Percentiles rank a stretch among this genome's conserved stretches.
Evolutionary conservation across 1,140 invertebrate genomes (phyloP).

Genomic region (Belonocnema kinseyi): DNA sequence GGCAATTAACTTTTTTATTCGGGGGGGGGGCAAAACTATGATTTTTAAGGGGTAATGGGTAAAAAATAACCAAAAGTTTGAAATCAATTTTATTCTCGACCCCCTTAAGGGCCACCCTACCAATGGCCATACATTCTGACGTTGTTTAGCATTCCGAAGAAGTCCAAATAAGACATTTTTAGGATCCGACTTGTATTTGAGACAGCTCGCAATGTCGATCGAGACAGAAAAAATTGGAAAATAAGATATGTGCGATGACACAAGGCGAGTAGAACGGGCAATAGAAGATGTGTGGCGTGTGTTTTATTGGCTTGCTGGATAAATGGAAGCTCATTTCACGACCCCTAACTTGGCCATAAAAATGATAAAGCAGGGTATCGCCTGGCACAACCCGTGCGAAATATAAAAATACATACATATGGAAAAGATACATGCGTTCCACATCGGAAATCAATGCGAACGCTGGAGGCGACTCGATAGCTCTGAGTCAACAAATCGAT

Average conservation of each 20-base stretch:
- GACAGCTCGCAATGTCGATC: not conserved
- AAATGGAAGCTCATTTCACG: conserved; percentile 67
- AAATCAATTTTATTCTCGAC: too few species aligned
- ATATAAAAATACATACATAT: conserved; percentile 65
- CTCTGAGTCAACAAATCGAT: not conserved
- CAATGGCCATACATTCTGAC: too few species aligned
- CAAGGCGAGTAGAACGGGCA: conserved; percentile 48
- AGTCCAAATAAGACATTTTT: too few species aligned
- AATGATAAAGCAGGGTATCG: conserved; percentile 72
- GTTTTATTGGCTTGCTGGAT: conserved; percentile 68
- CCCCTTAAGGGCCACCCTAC: too few species aligned
- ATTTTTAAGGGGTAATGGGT: too few species aligned
- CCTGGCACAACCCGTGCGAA: conserved; percentile 56
- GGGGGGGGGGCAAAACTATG: too few species aligned
- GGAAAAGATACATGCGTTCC: conserved; percentile 49
- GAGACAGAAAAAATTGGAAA: conserved; percentile 4
- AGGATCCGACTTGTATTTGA: not conserved
- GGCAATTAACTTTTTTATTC: too few species aligned
- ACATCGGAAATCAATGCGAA: conserved; percentile 61
- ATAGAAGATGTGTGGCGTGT: conserved; percentile 60
- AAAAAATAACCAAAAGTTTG: too few species aligned
- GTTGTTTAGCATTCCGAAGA: too few species aligned
- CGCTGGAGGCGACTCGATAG: conserved; percentile 26
- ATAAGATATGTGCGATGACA: conserved; percentile 48
- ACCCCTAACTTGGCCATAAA: conserved; percentile 67